These are phyloP conservation scores for Procambarus virginalis DNA, from an alignment of 1,140 invertebrate genomes.

Conservation along the genomic window DNA sequence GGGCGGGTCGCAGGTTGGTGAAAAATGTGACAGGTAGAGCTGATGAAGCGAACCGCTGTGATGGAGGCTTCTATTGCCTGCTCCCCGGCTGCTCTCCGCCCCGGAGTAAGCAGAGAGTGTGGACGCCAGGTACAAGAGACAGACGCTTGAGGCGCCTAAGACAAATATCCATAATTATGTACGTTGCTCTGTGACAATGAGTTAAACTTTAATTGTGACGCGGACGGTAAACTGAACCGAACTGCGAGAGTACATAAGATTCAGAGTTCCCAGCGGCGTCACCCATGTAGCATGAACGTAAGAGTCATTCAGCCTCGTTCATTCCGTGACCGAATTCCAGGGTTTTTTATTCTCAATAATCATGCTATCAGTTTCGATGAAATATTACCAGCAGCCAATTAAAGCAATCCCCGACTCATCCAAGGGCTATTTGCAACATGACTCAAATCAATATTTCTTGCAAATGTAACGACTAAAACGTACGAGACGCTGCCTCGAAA, in stretches of 20 bases:
- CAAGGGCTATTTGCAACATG: not conserved
- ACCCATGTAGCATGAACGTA: constrained; percentile 21
- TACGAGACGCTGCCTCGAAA: not conserved
- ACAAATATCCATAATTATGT: constrained; percentile 46
- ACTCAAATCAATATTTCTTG: not conserved
- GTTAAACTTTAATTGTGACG: constrained; percentile 27
- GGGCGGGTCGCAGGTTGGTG: constrained; percentile 25
- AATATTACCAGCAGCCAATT: constrained; percentile 14
- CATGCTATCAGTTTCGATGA: constrained; percentile 40
- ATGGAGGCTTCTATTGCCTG: not conserved
- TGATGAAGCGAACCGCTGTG: constrained; percentile 15
- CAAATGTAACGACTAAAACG: too few relatives aligned
- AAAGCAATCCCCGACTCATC: not conserved
- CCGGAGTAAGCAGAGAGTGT: not conserved
- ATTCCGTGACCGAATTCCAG: constrained; percentile 41
- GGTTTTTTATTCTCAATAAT: constrained; percentile 31
- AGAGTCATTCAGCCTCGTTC: constrained; percentile 36
- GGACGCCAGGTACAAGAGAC: not conserved
- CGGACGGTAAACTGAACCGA: constrained; percentile 10
- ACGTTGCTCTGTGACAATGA: constrained; percentile 34
- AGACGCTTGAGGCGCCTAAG: constrained; percentile 1
- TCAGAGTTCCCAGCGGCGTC: not conserved
- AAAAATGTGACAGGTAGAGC: constrained; percentile 47
- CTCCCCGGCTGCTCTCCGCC: not conserved
- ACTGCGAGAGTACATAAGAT: not conserved